Base-by-base conservation (phyloP, 2,888 invertebrate genomes). In the Scrobipalpa atriplicella region DNA sequence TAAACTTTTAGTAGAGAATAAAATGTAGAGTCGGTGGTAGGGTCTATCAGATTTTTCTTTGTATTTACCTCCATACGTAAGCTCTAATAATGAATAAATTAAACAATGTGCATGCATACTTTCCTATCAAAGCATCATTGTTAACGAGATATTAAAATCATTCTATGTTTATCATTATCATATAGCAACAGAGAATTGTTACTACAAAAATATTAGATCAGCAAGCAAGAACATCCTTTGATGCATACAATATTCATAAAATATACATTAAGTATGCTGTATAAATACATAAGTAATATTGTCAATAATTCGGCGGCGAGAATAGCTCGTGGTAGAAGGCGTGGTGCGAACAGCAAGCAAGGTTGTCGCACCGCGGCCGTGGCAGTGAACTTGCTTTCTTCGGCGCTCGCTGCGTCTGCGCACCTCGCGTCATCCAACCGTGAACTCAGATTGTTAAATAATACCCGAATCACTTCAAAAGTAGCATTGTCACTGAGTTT, bases 301-400 rank as follows among this genome's bases (percentile, higher is more conserved):
- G 47, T 47, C 19, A 41, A 29, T 47, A 47, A 61, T 62, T 62
- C 47, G 62, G 62, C 43, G 21, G 19, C 29, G 47, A 62, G 47
- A 62, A n/a, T 29, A 6, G 43, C n/a, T 29, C 7, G 29, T 9
- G 58, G 21, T n/a, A 38, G 47, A 41, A 39, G 58, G 58, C 56
- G 67, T 63, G 67, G 65, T 56, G 66, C 63, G n/a, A 18, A 13
- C 41, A 43, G 38, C 63, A n/a, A 18, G 54, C 87, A 87, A 90
- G 90, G 90, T 89, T 89, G 92, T 89, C 90, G 90, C 84, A 82
- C 82, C 78, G 71, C 78, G 90, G 80, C 92, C 92, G 85, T 92
- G 92, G 89, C 92, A 92, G 85, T 92, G 92, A 92, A 92, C 92
- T 92, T 91, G 89, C 90, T 91, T 90, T 90, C 91, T 90, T 88